These are phyloP conservation scores for Takifugu flavidus DNA, from an alignment of 2,113 vertebrate genomes.

Conservation along the genomic window DNA sequence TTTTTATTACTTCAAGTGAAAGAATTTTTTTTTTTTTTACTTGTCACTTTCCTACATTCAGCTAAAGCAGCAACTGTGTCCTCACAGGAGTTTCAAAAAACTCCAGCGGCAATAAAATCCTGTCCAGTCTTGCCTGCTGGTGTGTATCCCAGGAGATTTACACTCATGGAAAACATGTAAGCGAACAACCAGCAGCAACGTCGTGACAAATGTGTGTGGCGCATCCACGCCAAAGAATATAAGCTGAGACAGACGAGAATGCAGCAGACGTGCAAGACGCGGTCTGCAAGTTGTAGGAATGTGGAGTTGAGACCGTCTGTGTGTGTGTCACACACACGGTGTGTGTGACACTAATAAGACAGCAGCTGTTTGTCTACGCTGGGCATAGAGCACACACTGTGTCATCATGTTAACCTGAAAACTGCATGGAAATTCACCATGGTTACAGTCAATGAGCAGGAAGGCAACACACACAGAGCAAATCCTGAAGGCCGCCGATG, in stretches of 20 bases:
- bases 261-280: not conserved
- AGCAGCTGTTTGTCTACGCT: slow-evolving; percentile 43
- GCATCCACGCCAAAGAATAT: slow-evolving; percentile 1
- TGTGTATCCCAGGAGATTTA: not conserved
- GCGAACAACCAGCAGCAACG: not conserved
- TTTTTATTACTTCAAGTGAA: no score
- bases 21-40: no score
- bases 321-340: not conserved
- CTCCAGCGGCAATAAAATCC: no score
- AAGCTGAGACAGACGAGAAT: not conserved
- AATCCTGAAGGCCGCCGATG: no score
- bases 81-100: no score
- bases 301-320: slow-evolving; percentile 10
- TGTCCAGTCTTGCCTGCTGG: no score
- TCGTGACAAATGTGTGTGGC: not conserved
- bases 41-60: no score
- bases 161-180: not conserved
- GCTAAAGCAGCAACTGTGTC: no score
- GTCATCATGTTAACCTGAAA: slow-evolving; percentile 43
- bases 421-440: slow-evolving; percentile 57
- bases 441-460: slow-evolving; percentile 37
- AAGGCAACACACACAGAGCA: not conserved
- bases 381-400: slow-evolving; percentile 59
- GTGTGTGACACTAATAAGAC: slow-evolving; percentile 48
- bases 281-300: slow-evolving; percentile 20